Evolutionary conservation across 2,888 invertebrate species (phyloP).

Genomic region (Drosophila recens): DNA sequence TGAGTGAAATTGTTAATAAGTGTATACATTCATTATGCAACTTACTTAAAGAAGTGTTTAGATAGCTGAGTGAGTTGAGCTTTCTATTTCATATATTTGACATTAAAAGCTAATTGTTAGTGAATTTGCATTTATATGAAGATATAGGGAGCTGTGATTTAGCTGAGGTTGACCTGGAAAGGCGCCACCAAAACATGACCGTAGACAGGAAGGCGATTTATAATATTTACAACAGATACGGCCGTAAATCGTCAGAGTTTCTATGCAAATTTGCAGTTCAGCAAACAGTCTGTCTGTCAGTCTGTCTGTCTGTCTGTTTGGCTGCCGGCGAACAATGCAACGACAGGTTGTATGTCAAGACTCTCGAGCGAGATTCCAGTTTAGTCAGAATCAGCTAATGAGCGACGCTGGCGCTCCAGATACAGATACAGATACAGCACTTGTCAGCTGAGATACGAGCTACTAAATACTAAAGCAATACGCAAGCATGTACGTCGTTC

Average conservation of each 20-base stretch:
- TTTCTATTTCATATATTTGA: constrained; percentile 16
- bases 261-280: constrained; percentile 63
- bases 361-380: constrained; percentile 59
- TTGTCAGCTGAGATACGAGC: constrained; percentile 8
- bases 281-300: constrained; percentile 33
- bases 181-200: constrained; percentile 37
- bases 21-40: constrained; percentile 6
- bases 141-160: neutral
- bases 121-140: constrained; percentile 34
- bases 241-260: constrained; percentile 59
- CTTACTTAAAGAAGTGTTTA: constrained; percentile 24
- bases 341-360: constrained; percentile 54
- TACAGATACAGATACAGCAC: constrained; percentile 26
- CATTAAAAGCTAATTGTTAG: constrained; percentile 36
- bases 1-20: constrained; percentile 48
- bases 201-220: constrained; percentile 63
- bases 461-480: constrained; percentile 6
- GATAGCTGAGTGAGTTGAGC: constrained; percentile 5
- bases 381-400: constrained; percentile 65
- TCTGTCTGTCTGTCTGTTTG: constrained; percentile 7
- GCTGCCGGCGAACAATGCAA: constrained; percentile 18
- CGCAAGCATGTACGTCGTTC: no score
- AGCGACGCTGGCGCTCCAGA: constrained; percentile 46
- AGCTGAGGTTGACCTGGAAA: constrained; percentile 36
- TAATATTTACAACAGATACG: constrained; percentile 27